A percentile compares a stretch with the other conserved stretches of the same genome.
These are phyloP conservation scores for Dinocampus coccinellae DNA, from an alignment of 2,888 invertebrate genomes.

Conservation along the genomic window DNA sequence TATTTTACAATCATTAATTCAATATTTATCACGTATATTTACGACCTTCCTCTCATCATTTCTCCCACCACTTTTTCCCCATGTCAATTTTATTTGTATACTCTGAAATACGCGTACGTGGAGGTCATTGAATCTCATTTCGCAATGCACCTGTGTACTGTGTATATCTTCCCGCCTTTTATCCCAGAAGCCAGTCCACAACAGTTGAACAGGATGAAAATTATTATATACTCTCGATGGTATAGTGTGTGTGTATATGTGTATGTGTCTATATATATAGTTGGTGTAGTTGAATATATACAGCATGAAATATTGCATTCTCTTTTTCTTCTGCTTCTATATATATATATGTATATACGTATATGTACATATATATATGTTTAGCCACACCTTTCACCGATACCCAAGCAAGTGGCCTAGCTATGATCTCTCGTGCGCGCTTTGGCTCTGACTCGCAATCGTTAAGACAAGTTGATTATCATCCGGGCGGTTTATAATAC, in stretches of 20 bases:
- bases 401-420: constrained; percentile 48
- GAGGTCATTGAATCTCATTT: constrained; percentile 61
- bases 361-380: constrained; percentile 46
- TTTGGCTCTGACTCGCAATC: constrained; percentile 7
- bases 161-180: constrained; percentile 9
- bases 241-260: constrained; percentile 10
- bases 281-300: constrained; percentile 26
- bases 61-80: too few relatives aligned
- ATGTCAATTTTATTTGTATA: too few relatives aligned
- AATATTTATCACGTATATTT: not conserved
- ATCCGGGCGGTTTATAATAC: not conserved
- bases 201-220: constrained; percentile 45
- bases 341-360: not conserved
- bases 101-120: constrained; percentile 34
- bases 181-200: constrained; percentile 25
- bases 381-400: constrained; percentile 68
- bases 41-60: too few relatives aligned
- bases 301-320: constrained; percentile 63
- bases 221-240: constrained; percentile 41
- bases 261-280: too few relatives aligned
- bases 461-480: constrained; percentile 11
- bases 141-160: constrained; percentile 52
- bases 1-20: not conserved
- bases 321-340: constrained; percentile 53
- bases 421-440: not conserved